Evolutionary conservation across 2,113 vertebrate genomes (phyloP).

Genomic region (Malurus melanocephalus): DNA sequence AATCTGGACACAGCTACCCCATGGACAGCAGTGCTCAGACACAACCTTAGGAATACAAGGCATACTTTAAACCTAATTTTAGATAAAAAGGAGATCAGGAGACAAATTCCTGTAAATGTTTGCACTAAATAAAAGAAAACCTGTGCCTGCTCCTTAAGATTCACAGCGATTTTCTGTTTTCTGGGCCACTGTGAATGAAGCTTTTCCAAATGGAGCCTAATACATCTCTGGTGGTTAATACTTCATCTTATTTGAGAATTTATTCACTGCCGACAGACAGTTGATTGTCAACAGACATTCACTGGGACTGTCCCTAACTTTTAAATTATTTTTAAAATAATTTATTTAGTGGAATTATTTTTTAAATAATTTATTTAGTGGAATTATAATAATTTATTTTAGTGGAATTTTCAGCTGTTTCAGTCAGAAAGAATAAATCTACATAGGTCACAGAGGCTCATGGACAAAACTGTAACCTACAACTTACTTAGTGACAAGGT

Average conservation of each 20-base stretch:
- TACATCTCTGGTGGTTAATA: background rate
- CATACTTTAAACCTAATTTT: background rate
- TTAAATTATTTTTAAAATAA: slow-evolving; percentile 1
- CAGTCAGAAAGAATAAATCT: slow-evolving; percentile 16
- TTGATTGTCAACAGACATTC: background rate
- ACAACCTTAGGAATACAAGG: background rate
- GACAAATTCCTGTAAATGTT: background rate
- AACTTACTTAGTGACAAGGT: background rate
- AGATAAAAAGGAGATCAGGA: background rate
- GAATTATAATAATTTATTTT: too few species aligned
- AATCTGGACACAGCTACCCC: background rate
- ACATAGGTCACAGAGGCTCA: background rate
- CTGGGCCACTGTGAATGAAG: fast-evolving
- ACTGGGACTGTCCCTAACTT: background rate
- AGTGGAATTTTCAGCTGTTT: background rate
- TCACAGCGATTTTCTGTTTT: background rate
- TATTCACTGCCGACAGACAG: background rate
- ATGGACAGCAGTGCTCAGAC: background rate
- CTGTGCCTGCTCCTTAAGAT: fast-evolving
- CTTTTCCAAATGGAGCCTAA: background rate
- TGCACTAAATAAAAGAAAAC: background rate
- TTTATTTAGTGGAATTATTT: too few species aligned
- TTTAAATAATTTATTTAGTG: too few species aligned
- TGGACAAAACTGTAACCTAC: slow-evolving; percentile 13
- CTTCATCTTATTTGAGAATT: slow-evolving; percentile 9